Evolutionary conservation across 1,140 invertebrate species (phyloP), one percentile per base, ranked within the genome.

Genomic region (Hylyphantes graminicola): DNA sequence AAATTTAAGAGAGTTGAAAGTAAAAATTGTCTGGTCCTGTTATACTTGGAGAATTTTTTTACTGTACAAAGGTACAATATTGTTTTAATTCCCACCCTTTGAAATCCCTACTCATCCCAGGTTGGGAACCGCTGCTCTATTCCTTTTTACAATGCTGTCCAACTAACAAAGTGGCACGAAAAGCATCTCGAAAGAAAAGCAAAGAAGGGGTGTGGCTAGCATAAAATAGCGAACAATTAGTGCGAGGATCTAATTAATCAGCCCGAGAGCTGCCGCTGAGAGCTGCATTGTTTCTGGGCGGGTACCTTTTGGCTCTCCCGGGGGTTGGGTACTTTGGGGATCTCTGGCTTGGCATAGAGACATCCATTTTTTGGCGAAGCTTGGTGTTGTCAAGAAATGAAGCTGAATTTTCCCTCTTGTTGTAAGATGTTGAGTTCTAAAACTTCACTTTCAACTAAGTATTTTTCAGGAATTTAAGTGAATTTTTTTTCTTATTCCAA

Each of bases 221-320:
- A 74, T 74, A 74, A 73, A 80, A 70, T 55, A 81, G 73, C 61
- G 72, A 83, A 83, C 80, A 83, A 83, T 83, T 83, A 83, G 80
- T 75, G 80, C 0, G 63, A 57, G 57, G 59, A 75, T 54, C 80
- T 83, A 83, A 83, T 83, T 83, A 83, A 83, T 83, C 80, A 83
- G 68, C 50, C 50, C 59, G 4, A 21, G 72, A 21, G 74, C 80
- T 83, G 80, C 72, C 72, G 21, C 70, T 83, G 80, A 83, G 80
- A 35, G 80, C 57, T 72, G 70, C 80, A 75, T 83, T 83, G 80
- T 83, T 83, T 70, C 79, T 15, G 68, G 79, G 68, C 67, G 59
- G 68, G 79, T n/a, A 64, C 74, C 77, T 80, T 80, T 80, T 21
- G 35, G 9, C 7, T 15, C 59, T 21, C 11, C 54, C 53, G 17